Evolutionary conservation across 2,797 vertebrate species (phyloP).

Genomic region (Myotis findleyi): DNA sequence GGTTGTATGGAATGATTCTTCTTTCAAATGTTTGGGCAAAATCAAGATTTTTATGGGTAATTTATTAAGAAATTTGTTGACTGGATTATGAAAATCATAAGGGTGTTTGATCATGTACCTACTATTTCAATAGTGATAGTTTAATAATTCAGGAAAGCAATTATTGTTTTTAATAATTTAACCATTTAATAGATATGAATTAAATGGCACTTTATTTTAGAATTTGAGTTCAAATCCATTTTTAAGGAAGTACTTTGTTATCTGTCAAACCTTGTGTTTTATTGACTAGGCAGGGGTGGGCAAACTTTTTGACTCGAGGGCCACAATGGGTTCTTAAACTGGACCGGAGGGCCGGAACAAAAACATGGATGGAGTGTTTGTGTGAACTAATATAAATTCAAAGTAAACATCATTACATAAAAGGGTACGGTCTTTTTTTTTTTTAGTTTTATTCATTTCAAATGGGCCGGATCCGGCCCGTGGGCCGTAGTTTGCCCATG

Average conservation of each 20-base stretch:
- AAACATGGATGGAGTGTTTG: no score
- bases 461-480: no score
- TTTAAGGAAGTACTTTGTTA: background rate
- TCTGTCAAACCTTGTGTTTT: background rate
- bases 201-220: background rate
- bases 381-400: no score
- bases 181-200: background rate
- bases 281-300: background rate
- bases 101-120: background rate
- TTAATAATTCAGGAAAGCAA: background rate
- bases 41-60: background rate
- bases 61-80: constrained; percentile 4
- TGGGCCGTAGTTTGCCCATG: no score
- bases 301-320: no score
- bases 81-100: background rate
- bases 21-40: constrained; percentile 2
- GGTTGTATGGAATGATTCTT: background rate
- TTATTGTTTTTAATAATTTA: background rate
- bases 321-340: no score
- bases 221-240: background rate
- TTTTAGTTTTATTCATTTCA: no score
- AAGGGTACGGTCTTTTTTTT: no score
- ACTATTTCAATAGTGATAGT: background rate
- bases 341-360: no score
- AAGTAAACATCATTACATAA: no score